phyloP scores from a whole-genome alignment of 1,140 invertebrate species.

The Ridgeia piscesae region DNA sequence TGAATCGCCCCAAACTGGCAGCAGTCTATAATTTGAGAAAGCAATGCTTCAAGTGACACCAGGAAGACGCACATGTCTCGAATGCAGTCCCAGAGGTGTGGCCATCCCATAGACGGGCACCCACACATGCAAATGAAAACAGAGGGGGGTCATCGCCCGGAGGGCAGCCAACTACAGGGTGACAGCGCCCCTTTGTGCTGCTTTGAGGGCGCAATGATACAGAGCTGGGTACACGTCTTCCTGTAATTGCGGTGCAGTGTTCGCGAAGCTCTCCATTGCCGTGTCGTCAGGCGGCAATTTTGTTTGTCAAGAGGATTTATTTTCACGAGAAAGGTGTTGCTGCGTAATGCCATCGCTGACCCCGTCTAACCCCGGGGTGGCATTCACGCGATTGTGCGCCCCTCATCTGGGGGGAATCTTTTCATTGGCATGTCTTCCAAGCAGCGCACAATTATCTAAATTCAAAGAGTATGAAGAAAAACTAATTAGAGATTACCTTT shows the following conservation, averaged over 20 bases:
- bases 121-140: conserved; percentile 5
- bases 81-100: neutral
- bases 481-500: neutral
- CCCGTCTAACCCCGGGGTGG: neutral
- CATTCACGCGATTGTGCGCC: neutral
- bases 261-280: neutral
- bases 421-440: neutral
- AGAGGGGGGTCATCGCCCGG: neutral
- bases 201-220: neutral
- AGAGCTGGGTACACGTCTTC: neutral
- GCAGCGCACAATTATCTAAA: neutral
- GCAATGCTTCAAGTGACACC: neutral
- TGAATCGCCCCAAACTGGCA: neutral
- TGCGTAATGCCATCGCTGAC: neutral
- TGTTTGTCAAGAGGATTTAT: neutral
- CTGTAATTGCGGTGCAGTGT: neutral
- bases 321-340: neutral
- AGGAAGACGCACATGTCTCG: neutral
- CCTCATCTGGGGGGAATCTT: neutral
- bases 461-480: neutral
- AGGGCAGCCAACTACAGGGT: neutral
- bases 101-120: neutral
- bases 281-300: neutral
- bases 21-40: neutral
- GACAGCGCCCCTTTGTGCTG: neutral